A percentile compares a stretch with the other conserved stretches of the same genome.
phyloP scores from a whole-genome alignment of 1,140 invertebrate genomes.

The Prorops nasuta region DNA sequence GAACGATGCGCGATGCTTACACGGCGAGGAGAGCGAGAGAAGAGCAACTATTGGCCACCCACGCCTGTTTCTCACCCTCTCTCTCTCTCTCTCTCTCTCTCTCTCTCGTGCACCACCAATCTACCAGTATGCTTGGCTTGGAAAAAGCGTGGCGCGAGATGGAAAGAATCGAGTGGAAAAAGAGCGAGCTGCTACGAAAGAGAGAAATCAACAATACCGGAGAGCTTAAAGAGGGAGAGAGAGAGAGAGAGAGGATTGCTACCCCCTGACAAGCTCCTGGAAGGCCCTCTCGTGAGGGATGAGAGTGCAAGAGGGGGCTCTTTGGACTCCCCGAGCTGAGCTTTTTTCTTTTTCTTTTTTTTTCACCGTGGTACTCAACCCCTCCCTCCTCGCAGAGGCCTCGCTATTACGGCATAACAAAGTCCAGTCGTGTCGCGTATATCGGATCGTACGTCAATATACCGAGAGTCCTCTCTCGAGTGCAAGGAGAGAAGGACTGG shows the following conservation, averaged over 20 bases:
- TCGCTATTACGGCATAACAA: slow-evolving; percentile 51
- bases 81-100: slow-evolving; percentile 18
- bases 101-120: not conserved
- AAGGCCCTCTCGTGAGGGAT: too few species aligned
- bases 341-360: slow-evolving; percentile 35
- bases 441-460: slow-evolving; percentile 31
- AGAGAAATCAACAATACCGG: not conserved
- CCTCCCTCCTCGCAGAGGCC: not conserved
- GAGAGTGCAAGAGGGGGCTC: slow-evolving; percentile 20
- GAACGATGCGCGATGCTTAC: too few species aligned
- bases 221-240: slow-evolving; percentile 12
- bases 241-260: slow-evolving; percentile 9
- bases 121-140: not conserved
- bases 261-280: too few species aligned
- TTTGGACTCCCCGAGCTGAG: slow-evolving; percentile 35
- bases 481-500: not conserved
- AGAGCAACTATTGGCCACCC: slow-evolving; percentile 57
- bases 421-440: slow-evolving; percentile 45
- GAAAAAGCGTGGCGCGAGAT: too few species aligned
- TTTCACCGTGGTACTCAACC: not conserved
- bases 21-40: slow-evolving; percentile 35
- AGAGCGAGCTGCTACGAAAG: too few species aligned
- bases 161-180: too few species aligned
- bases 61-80: slow-evolving; percentile 30
- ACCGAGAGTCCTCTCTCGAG: slow-evolving; percentile 8